Evolutionary conservation across 2,797 vertebrate species (phyloP), one percentile per base, ranked within the genome.

Genomic region (Neopelma chrysocephalum): DNA sequence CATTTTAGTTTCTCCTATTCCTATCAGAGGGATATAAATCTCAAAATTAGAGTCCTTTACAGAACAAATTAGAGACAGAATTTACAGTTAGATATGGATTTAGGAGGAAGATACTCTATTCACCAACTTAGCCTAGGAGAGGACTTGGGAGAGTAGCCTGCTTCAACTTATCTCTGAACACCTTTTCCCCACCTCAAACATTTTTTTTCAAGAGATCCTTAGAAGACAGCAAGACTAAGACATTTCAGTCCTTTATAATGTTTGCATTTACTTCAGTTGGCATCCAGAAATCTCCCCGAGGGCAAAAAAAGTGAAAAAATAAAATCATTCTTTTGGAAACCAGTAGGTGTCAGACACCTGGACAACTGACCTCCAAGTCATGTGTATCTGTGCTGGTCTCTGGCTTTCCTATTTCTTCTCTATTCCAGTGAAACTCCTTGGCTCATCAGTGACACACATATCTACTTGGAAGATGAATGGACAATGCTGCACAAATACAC

Each of bases 41-140:
- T 89, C 43, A 79, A 79, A 84, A 84, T 43, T 11, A 61, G 15
- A 89, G 25, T 7, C 19, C 21, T 61, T 57, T 18, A 71, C 50
- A 75, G 5, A 23, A 78, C 27, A 64, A 60, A 2, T 0, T 29
- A 51, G 10, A 83, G 27, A 69, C 0, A 0, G 11, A 72, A 7
- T 25, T 51, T n/a, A 56, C 3, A 43, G 4, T 65, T n/a, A 16
- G 10, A 11, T 18, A 45, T 0, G 0, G 26, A 14, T 70, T 50
- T 40, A 87, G n/a, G 3, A 43, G 5, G 36, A 42, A 82, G 31
- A 13, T 17, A 40, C 2, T 43, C 50, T 32, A 29, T 42, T 71
- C 20, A 84, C 8, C 25, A 82, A 4, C 26, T 15, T 38, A 32
- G 36, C 15, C 53, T 45, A 42, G 10, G 73, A 42, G 15, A 89